Base-by-base conservation (phyloP, 1,140 invertebrate species). In the Trialeurodes vaporariorum region DNA sequence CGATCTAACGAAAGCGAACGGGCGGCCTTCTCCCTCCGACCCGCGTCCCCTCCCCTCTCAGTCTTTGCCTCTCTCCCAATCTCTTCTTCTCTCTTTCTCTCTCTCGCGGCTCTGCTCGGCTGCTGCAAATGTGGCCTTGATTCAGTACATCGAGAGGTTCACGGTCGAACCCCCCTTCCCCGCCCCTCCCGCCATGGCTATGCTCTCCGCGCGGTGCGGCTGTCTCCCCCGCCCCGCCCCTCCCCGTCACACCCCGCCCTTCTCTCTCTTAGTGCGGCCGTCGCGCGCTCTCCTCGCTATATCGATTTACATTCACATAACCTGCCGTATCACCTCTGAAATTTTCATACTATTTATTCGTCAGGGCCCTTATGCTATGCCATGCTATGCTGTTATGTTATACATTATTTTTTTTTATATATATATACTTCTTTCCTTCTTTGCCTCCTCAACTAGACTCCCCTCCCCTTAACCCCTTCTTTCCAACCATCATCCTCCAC, bases 401-500 rank as follows among this genome's bases (percentile, higher is more conserved):
- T 49, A 49, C 17, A 9, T 49, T 49, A 9, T 17, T 17, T 49
- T 49, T 17, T 49, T 49, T 49, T 49, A 5, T 17, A 5, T 17
- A 17, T n/a, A n/a, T n/a, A n/a, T n/a, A n/a, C n/a, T n/a, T n/a
- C 17, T 17, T 17, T 5, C 34, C 34, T 49, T 27, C 64, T 11
- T 13, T 27, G 23, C 64, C 64, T 24, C 9, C 63, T 27, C n/a
- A n/a, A n/a, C n/a, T n/a, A n/a, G n/a, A n/a, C n/a, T n/a, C n/a
- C n/a, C n/a, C n/a, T n/a, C n/a, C n/a, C n/a, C n/a, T n/a, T n/a
- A n/a, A n/a, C n/a, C n/a, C n/a, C n/a, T n/a, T n/a, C n/a, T n/a
- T n/a, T n/a, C n/a, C n/a, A n/a, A n/a, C 61, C 40, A 27, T 27
- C 63, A 12, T 64, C 63, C 25, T 12, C 63, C 63, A 64, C 21